Conservation (phyloP, 2,888 invertebrate species). For the Hipparchia sbordonii region DNA sequence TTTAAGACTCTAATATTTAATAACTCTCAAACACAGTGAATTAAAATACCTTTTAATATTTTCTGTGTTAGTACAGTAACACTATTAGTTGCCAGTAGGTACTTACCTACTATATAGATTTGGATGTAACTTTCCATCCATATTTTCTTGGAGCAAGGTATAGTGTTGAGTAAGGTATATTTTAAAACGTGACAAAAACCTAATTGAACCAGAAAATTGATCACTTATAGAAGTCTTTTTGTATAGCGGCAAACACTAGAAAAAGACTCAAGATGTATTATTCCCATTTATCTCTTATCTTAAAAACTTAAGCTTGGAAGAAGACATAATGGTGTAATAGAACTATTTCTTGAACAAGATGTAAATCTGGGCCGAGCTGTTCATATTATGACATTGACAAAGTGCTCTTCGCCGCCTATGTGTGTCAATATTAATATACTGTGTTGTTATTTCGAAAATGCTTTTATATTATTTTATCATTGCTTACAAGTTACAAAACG, state of each 20-base stretch:
- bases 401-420: constrained; percentile 38
- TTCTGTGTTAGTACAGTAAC: no score
- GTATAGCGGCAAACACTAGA: neutral
- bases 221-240: neutral
- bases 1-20: no score
- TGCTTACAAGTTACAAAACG: constrained; percentile 15
- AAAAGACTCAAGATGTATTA: constrained; percentile 2
- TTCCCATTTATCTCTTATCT: constrained; percentile 24
- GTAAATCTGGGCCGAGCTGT: constrained; percentile 38
- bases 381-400: constrained; percentile 40
- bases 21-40: no score
- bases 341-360: constrained; percentile 40
- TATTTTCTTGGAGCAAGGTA: no score
- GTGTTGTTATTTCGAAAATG: constrained; percentile 35
- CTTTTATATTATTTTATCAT: constrained; percentile 33
- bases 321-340: constrained; percentile 38
- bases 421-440: constrained; percentile 41
- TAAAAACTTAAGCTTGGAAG: constrained; percentile 21
- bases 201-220: neutral
- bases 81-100: no score
- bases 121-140: no score
- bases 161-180: no score
- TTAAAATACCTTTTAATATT: no score
- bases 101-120: no score
- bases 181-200: no score